Conservation (phyloP, 2,888 invertebrate species). For the Conchocele bisecta region DNA sequence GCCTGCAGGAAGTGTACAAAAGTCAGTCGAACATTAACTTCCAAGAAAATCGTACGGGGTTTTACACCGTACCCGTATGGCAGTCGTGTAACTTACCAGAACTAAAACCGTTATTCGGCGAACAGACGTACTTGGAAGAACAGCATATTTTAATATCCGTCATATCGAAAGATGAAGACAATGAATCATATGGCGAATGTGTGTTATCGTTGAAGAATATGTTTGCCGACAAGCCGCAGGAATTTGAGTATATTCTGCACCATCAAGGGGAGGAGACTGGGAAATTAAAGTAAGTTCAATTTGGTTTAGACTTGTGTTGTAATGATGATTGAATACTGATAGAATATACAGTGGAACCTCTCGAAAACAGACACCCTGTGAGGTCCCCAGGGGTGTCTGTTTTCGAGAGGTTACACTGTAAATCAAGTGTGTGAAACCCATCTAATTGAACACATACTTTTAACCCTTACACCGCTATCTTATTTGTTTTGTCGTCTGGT, state of each 20-base stretch:
- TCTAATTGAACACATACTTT: too few species aligned
- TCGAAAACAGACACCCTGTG: too few species aligned
- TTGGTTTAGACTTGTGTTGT: too few species aligned
- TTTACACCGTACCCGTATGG: slow-evolving; percentile 74
- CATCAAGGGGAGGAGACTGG: slow-evolving; percentile 81
- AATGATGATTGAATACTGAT: too few species aligned
- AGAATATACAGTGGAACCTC: too few species aligned
- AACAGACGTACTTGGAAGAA: slow-evolving; percentile 79
- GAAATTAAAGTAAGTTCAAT: slow-evolving; percentile 70
- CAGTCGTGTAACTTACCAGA: slow-evolving; percentile 67
- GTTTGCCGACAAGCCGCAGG: slow-evolving; percentile 75
- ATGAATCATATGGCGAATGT: slow-evolving; percentile 81
- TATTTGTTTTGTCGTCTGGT: too few species aligned
- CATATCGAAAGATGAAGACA: slow-evolving; percentile 74
- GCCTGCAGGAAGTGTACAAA: slow-evolving; percentile 75
- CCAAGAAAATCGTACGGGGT: slow-evolving; percentile 66
- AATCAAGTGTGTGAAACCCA: too few species aligned
- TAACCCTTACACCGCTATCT: too few species aligned
- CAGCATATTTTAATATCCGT: slow-evolving; percentile 81
- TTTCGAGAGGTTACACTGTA: too few species aligned
- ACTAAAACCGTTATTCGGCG: slow-evolving; percentile 80
- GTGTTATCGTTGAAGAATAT: slow-evolving; percentile 78
- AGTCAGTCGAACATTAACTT: slow-evolving; percentile 72
- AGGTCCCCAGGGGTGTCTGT: too few species aligned
- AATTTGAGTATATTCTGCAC: slow-evolving; percentile 74